phyloP scores from a whole-genome alignment of 37 sponge, comb jelly and placozoan species.

The Aphrocallistes beatrix region DNA sequence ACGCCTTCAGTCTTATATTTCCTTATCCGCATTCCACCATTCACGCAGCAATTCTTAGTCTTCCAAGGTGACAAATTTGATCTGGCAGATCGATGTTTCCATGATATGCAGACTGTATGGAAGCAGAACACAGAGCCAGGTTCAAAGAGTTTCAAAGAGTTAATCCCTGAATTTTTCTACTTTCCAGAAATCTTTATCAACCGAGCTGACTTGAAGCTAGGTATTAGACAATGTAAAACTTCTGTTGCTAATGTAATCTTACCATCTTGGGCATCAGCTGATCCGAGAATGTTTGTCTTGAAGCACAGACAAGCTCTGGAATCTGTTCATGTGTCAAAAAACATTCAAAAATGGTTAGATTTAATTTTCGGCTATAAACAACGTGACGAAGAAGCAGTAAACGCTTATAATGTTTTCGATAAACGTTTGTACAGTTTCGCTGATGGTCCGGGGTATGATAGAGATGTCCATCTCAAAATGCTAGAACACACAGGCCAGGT shows the following conservation, averaged over 20 bases:
- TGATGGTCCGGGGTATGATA: not conserved
- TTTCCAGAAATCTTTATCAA: slow-evolving; percentile 92
- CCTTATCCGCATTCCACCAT: slow-evolving; percentile 88
- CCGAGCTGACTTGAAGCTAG: slow-evolving; percentile 70
- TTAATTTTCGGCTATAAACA: slow-evolving; percentile 95
- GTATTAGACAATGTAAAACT: slow-evolving; percentile 72
- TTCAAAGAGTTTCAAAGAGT: slow-evolving; percentile 87
- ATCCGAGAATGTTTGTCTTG: slow-evolving; percentile 65
- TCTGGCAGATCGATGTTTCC: slow-evolving; percentile 91
- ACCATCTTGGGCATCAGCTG: slow-evolving; percentile 74
- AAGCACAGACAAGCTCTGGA: slow-evolving; percentile 97
- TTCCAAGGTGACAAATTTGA: slow-evolving; percentile 94
- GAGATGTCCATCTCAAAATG: not conserved
- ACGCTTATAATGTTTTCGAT: slow-evolving; percentile 95
- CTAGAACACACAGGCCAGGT: slow-evolving; percentile 4
- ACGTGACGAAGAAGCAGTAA: slow-evolving; percentile 70
- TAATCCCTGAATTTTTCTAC: slow-evolving; percentile 97
- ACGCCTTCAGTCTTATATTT: slow-evolving; percentile 92
- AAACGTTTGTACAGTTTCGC: not conserved
- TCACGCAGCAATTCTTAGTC: slow-evolving; percentile 85
- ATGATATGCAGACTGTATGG: slow-evolving; percentile 80
- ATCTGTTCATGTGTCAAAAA: slow-evolving; percentile 76
- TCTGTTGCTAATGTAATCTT: slow-evolving; percentile 69
- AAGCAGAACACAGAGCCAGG: slow-evolving; percentile 73
- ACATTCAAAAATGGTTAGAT: slow-evolving; percentile 92